Evolutionary conservation across 2,888 invertebrate genomes (phyloP).

Genomic region (Coelogynopora nodosa): DNA sequence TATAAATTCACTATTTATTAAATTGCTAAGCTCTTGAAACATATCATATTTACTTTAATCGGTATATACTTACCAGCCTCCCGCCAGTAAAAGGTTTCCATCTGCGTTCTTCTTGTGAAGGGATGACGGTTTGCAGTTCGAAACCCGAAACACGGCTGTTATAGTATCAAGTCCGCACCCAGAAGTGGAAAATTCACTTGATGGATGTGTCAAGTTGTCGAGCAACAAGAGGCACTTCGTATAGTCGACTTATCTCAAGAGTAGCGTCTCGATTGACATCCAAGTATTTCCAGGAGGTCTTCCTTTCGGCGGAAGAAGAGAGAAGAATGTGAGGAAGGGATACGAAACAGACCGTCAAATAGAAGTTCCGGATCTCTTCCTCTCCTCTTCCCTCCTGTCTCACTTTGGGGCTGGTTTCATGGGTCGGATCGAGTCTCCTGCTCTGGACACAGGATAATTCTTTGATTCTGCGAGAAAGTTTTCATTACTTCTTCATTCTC

Average conservation of each 20-base stretch:
- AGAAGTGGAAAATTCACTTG: no score
- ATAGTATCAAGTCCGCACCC: no score
- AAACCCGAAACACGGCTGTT: no score
- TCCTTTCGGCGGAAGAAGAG: not conserved
- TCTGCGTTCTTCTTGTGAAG: not conserved
- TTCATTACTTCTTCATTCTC: no score
- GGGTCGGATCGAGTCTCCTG: not conserved
- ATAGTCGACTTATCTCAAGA: not conserved
- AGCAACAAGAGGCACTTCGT: not conserved
- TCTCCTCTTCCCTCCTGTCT: not conserved
- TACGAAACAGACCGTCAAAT: not conserved
- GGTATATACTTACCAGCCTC: not conserved
- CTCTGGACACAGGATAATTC: no score
- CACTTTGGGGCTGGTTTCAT: no score
- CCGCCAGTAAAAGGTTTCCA: not conserved
- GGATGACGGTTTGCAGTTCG: not conserved
- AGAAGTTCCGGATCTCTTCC: slow-evolving; percentile 1
- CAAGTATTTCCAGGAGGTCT: not conserved
- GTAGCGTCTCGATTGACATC: not conserved
- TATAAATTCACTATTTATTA: no score
- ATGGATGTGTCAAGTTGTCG: not conserved
- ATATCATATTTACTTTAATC: no score
- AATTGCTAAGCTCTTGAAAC: no score
- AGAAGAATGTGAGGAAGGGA: not conserved
- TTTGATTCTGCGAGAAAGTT: not conserved